Evolutionary conservation across 2,797 vertebrate species (phyloP).

Genomic region (Helicolenus hilgendorfi): DNA sequence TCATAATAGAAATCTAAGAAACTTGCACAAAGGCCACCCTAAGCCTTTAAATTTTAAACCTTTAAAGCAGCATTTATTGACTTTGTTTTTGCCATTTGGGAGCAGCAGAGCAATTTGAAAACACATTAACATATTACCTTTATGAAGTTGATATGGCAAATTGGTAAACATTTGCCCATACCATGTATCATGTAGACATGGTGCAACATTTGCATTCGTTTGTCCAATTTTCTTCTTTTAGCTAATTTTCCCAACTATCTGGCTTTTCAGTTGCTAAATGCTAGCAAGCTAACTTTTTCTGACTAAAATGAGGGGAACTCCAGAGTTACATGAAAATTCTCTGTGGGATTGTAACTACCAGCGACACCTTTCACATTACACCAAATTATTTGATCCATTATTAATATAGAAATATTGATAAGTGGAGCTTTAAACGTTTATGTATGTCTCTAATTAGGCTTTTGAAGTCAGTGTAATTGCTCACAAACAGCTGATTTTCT

Average conservation of each 20-base stretch:
- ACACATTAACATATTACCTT: too few relatives aligned
- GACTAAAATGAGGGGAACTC: neutral
- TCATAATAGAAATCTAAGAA: neutral
- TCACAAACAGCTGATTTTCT: neutral
- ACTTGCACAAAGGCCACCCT: neutral
- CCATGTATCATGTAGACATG: too few relatives aligned
- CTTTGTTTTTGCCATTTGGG: too few relatives aligned
- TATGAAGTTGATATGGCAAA: too few relatives aligned
- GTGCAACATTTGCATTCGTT: too few relatives aligned
- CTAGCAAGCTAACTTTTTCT: neutral
- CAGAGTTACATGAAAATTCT: neutral
- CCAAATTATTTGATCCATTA: neutral
- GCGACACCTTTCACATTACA: neutral
- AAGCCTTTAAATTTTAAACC: too few relatives aligned
- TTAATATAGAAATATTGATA: neutral
- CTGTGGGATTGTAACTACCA: neutral
- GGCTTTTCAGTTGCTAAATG: neutral
- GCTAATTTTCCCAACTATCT: too few relatives aligned
- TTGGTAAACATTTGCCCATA: too few relatives aligned
- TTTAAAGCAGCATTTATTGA: too few relatives aligned
- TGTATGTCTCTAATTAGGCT: neutral
- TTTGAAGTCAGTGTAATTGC: neutral
- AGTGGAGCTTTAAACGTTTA: neutral
- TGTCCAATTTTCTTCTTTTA: too few relatives aligned
- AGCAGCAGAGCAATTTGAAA: too few relatives aligned